phyloP scores from a whole-genome alignment of 2,888 invertebrate genomes.

The Serripes groenlandicus region DNA sequence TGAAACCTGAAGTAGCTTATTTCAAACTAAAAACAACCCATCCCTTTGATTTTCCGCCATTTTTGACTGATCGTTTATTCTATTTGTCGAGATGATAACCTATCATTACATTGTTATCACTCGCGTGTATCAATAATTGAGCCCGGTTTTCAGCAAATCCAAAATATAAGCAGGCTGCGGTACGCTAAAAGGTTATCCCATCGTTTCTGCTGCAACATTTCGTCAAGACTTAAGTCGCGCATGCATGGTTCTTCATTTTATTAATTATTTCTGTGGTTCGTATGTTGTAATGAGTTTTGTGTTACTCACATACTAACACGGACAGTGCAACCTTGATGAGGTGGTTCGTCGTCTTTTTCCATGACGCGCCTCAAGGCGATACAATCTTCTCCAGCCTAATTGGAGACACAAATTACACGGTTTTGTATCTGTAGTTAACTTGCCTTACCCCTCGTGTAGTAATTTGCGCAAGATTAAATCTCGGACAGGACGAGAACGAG shows the following conservation, averaged over 20 bases:
- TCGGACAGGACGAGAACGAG: conserved; percentile 63
- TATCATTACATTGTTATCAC: conserved; percentile 62
- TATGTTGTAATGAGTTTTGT: too few species aligned
- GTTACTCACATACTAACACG: too few species aligned
- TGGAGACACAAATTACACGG: conserved; percentile 66
- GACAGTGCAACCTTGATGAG: too few species aligned
- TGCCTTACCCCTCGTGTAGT: conserved; percentile 46
- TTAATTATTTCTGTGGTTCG: too few species aligned
- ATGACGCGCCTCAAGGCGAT: too few species aligned
- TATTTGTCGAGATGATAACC: conserved; percentile 28
- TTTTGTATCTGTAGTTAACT: conserved; percentile 60
- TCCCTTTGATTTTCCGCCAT: conserved; percentile 12
- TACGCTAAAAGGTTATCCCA: not conserved
- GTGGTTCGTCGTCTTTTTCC: too few species aligned
- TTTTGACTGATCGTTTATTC: conserved; percentile 14
- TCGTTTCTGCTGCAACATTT: too few species aligned
- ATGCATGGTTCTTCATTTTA: too few species aligned
- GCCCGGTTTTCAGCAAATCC: conserved; percentile 50
- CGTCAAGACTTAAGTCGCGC: too few species aligned
- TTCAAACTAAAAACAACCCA: too few species aligned
- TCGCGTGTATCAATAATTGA: conserved; percentile 61
- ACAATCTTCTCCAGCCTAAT: conserved; percentile 64
- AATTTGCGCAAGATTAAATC: conserved; percentile 65
- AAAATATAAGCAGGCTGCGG: conserved; percentile 8
- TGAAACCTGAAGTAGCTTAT: too few species aligned